Base-by-base conservation (phyloP, 2,797 vertebrate genomes). In the Melanotaenia pygmaea region DNA sequence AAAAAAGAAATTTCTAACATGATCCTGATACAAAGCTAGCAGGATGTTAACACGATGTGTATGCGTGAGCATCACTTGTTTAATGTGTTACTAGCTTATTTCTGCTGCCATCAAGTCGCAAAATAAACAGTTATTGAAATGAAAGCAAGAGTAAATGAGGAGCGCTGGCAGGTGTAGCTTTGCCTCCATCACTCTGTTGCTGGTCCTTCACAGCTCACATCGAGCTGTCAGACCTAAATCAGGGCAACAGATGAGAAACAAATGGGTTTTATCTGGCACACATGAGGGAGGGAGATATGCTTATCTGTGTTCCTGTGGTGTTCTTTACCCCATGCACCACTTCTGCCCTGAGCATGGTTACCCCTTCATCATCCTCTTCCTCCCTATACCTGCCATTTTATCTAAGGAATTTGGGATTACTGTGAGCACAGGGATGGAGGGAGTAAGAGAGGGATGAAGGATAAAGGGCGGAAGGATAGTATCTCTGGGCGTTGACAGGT, bases 351-450 rank as follows among this genome's bases (percentile, higher is more conserved):
- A 78, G 83, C 82, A 66, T 79, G 85, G 76, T 81, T 84, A 81
- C 74, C 73, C 79, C 72, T 64, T 64, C 67, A 61, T 30, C 71
- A 70, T 74, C 73, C 32, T 70, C 73, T 59, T 68, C 43, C 67
- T 73, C 72, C 37, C 64, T 28, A 28, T 88, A 84, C 84, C 83
- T 87, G 79, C 64, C 43, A 32, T 72, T 89, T 93, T 94, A 93
- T 93, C 93, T 89, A 81, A 81, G 89, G 91, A 92, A 94, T 94
- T 87, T 82, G 79, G 90, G 90, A 91, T 91, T 87, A 84, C 77
- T 74, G 84, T 26, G 56, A 75, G 80, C 34, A 20, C 32, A 14
- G 28, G 63, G 54, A 74, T 30, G 51, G 65, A 60, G 57, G 51
- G 69, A 38, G 20, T 10, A 51, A 67, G 56, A 56, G 62, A 72